These are phyloP conservation scores for Agrochola litura DNA, from an alignment of 2,888 invertebrate genomes.

Conservation along the genomic window DNA sequence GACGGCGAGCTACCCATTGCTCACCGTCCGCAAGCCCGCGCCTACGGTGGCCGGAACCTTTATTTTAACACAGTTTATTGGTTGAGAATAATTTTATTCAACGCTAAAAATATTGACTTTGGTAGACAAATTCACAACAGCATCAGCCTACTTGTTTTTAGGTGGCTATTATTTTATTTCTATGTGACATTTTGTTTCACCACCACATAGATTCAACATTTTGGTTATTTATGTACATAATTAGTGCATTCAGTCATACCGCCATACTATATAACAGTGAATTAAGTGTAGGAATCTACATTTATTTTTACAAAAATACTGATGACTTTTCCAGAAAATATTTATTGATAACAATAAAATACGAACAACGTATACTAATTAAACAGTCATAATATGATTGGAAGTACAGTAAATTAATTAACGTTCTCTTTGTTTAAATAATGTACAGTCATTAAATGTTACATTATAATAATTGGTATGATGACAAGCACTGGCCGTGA, in stretches of 20 bases:
- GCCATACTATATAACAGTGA: background rate
- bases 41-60: too few species aligned
- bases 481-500: background rate
- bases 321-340: background rate
- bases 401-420: slow-evolving; percentile 22
- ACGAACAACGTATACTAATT: background rate
- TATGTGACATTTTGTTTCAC: background rate
- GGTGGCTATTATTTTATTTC: background rate
- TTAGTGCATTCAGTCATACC: background rate
- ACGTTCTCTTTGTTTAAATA: slow-evolving; percentile 4
- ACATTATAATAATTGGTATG: slow-evolving; percentile 3
- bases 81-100: background rate
- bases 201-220: background rate
- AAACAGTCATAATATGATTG: slow-evolving; percentile 1
- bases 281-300: background rate
- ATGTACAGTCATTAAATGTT: background rate
- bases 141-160: background rate
- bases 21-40: too few species aligned
- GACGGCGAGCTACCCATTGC: too few species aligned
- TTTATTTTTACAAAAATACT: background rate
- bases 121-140: background rate
- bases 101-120: background rate
- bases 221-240: background rate
- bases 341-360: slow-evolving; percentile 4
- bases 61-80: background rate